phyloP scores from a whole-genome alignment of 2,888 invertebrate species.

The Drosophila meridiana region DNA sequence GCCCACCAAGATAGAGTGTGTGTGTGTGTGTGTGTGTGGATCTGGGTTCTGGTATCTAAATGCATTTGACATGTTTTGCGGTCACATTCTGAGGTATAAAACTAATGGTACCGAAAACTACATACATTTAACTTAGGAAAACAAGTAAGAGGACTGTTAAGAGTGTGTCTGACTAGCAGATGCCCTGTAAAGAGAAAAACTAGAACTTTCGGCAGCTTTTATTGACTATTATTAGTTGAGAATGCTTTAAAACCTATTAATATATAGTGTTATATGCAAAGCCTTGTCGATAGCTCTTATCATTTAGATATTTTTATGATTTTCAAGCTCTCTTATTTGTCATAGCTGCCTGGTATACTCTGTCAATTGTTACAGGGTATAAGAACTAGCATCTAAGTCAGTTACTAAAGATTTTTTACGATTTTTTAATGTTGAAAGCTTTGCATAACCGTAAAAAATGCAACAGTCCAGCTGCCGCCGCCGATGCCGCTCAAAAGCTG shows the following conservation, averaged over 20 bases:
- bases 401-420: constrained; percentile 54
- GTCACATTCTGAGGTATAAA: constrained; percentile 61
- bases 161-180: background rate
- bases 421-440: constrained; percentile 72
- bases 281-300: background rate
- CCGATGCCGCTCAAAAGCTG: constrained; percentile 9
- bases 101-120: constrained; percentile 63
- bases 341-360: background rate
- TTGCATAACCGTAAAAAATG: constrained; percentile 68
- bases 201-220: no score
- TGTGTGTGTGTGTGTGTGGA: background rate
- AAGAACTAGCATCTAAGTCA: constrained; percentile 28
- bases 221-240: no score
- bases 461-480: constrained; percentile 12
- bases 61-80: constrained; percentile 76
- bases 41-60: constrained; percentile 61
- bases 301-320: background rate
- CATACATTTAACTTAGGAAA: constrained; percentile 21
- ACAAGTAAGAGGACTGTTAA: background rate
- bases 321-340: background rate
- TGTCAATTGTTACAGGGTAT: constrained; percentile 1
- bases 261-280: background rate
- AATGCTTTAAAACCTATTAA: no score
- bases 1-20: constrained; percentile 48
- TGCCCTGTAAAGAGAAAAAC: background rate